Evolutionary conservation across 2,797 vertebrate genomes (phyloP).

Genomic region (Parauchenoglanis ngamensis): DNA sequence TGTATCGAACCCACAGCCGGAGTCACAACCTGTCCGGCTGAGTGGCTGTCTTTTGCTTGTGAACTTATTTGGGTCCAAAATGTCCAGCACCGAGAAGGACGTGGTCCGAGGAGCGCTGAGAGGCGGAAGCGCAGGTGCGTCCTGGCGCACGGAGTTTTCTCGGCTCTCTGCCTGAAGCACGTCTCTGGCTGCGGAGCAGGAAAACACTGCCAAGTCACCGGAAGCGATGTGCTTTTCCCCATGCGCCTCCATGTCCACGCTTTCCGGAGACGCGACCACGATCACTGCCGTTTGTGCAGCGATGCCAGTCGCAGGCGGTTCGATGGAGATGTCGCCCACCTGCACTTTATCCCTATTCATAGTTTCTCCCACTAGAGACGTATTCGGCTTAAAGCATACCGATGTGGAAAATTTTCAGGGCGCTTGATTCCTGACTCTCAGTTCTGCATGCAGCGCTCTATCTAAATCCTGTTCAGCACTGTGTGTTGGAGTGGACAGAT

Average conservation of each 20-base stretch:
- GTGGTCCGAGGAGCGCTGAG: slow-evolving; percentile 87
- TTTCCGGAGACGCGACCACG: slow-evolving; percentile 72
- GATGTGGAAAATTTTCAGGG: neutral
- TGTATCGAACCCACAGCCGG: slow-evolving; percentile 55
- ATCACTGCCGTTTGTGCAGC: slow-evolving; percentile 68
- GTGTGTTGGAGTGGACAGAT: slow-evolving; percentile 65
- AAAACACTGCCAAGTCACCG: slow-evolving; percentile 71
- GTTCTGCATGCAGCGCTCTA: neutral
- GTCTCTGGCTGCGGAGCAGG: slow-evolving; percentile 72
- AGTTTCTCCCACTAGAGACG: slow-evolving; percentile 56
- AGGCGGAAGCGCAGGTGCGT: slow-evolving; percentile 72
- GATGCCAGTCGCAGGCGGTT: slow-evolving; percentile 63
- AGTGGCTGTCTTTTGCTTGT: slow-evolving; percentile 82
- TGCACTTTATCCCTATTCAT: slow-evolving; percentile 84
- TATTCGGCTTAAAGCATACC: slow-evolving; percentile 21
- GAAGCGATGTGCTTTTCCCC: slow-evolving; percentile 76
- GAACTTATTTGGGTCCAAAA: slow-evolving; percentile 98
- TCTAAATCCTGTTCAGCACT: slow-evolving; percentile 52
- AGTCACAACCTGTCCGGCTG: slow-evolving; percentile 68
- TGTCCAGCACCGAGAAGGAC: slow-evolving; percentile 96
- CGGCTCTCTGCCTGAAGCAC: slow-evolving; percentile 72
- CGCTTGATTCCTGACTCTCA: slow-evolving; percentile 2
- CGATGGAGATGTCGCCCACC: slow-evolving; percentile 77
- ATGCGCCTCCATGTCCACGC: slow-evolving; percentile 82
- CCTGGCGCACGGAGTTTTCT: slow-evolving; percentile 80